Base-by-base conservation (phyloP, 2,797 vertebrate genomes). In the Echeneis naucrates region DNA sequence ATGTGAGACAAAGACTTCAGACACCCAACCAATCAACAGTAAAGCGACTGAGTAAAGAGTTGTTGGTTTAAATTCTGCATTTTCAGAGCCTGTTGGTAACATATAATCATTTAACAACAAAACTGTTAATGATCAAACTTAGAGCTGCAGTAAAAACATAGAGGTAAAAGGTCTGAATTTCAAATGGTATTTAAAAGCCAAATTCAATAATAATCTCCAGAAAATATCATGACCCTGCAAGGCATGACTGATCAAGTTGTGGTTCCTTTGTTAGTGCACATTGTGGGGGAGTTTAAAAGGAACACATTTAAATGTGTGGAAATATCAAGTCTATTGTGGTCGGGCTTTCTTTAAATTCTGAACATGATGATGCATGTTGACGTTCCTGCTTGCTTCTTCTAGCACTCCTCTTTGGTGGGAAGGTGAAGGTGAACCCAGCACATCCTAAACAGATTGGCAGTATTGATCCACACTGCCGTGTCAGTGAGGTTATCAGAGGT, bases 391-490 rank as follows among this genome's bases (percentile, higher is more conserved):
- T 64, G 38, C 75, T 54, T 57, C 2, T 55, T 88, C 82, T 85
- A 99, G 98, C 96, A 17, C 93, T 99, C 63, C 92, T 99, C 47
- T 99, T 99, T 74, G 97, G 97, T 75, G 97, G 97, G 66, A 97
- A 97, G 85, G 93, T 94, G 40, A 93, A 94, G 82, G 94, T 94
- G 78, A 99, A 98, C 86, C 96, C 97, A 40, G 96, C 98, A 54
- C 97, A 98, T 83, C 97, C 96, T 58, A 99, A 99, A 89, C 98
- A 99, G 80, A 99, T 99, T 21, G 98, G 98, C 90, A 96, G 98
- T 81, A 99, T 99, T 30, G 97, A 99, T 90, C 98, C 98, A 45
- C 91, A 93, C 90, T 98, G 98, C 86, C 82, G 85, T 7, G 97
- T 99, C 75, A 93, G 94, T 47, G 97, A 97, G 32, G 97, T 99